Base-by-base conservation (phyloP, 2,888 invertebrate genomes). In the Drosophila hamatofila region DNA sequence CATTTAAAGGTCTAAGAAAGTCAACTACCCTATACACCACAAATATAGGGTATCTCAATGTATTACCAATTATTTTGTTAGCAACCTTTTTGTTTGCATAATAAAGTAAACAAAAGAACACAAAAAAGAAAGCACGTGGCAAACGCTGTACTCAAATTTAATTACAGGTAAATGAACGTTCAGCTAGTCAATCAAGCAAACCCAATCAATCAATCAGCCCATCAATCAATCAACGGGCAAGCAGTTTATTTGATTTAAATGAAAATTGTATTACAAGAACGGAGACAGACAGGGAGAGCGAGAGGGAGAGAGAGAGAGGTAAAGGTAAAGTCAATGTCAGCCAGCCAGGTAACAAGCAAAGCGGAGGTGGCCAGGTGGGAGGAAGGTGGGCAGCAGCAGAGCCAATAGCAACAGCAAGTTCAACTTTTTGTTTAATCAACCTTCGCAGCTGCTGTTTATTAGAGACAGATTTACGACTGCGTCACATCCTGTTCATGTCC, bases 401-500 rank as follows among this genome's bases (percentile, higher is more conserved):
- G 18, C 21, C 18, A n/a, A 4, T 35, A n/a, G 27, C 51, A 64
- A 14, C 37, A 25, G 54, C 57, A 25, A 57, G 52, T 71, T 68
- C 80, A 80, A 71, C 66, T 71, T 73, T 73, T 76, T 84, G 84
- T 84, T 87, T 87, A 88, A 81, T 75, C 49, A 83, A 81, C 81
- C 81, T 83, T 74, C 62, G 44, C 11, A 37, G 39, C 18, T 86
- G 39, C 18, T 86, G 88, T 87, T 84, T 79, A 89, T 73, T 75
- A 73, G 69, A 75, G 67, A 78, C 75, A 60, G 64, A 85, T 85
- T 82, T 63, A 83, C 78, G 59, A 72, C 48, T 52, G 65, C 89
- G 83, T 89, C 83, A 89, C 89, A 89, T 84, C 89, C 83, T 89
- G 88, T 81, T 66, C 60, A 68, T 41, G 49, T 58, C 57, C 56